Conservation (phyloP, 2,113 vertebrate genomes). For the Tetrax tetrax region DNA sequence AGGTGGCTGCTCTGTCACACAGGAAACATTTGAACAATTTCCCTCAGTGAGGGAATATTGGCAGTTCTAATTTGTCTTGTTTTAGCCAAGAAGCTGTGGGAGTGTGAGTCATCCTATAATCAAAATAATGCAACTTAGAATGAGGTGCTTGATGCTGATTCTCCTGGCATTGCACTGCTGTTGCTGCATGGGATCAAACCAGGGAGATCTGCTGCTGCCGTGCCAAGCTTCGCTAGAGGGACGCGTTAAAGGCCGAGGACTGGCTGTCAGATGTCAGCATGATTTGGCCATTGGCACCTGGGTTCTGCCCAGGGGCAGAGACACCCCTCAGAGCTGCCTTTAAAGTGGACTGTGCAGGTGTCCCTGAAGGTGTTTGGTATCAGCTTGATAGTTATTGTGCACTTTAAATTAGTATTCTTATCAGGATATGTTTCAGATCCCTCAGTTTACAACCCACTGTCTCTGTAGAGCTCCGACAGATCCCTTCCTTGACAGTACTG, state of each 20-base stretch:
- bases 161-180: background rate
- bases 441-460: background rate
- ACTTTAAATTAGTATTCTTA: background rate
- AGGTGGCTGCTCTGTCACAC: background rate
- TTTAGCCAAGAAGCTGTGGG: background rate
- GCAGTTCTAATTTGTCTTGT: background rate
- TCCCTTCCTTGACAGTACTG: background rate
- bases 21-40: background rate
- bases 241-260: fast-evolving
- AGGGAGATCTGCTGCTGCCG: background rate
- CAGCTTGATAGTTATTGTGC: background rate
- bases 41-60: background rate
- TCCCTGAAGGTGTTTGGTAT: background rate
- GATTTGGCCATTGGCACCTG: background rate
- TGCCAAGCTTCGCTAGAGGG: background rate
- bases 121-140: background rate
- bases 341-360: background rate
- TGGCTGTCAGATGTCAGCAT: background rate
- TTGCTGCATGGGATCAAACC: background rate
- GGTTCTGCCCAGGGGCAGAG: background rate
- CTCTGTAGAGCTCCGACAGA: background rate
- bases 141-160: background rate
- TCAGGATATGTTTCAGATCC: background rate
- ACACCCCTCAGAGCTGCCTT: background rate
- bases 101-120: background rate